Evolutionary conservation across 2,888 invertebrate genomes (phyloP).

Genomic region (Mechanitis messenoides): DNA sequence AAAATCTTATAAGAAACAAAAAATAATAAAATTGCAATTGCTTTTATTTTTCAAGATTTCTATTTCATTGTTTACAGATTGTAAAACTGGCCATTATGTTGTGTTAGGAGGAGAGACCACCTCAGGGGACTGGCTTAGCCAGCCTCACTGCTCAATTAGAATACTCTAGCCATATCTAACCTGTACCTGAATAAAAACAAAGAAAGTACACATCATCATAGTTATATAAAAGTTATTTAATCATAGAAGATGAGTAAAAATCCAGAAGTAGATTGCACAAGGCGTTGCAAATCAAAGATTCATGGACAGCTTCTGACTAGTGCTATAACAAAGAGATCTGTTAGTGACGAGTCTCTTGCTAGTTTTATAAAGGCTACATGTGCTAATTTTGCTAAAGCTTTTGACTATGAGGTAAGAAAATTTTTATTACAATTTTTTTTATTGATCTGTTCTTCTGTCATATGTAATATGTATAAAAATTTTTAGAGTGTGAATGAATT

Average conservation of each 20-base stretch:
- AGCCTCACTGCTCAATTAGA: constrained; percentile 27
- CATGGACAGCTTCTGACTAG: constrained; percentile 79
- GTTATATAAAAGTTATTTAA: background rate
- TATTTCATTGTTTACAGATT: constrained; percentile 48
- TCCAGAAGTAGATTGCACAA: constrained; percentile 75
- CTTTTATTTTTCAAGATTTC: constrained; percentile 17
- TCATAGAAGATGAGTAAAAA: constrained; percentile 55
- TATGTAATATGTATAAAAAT: too few relatives aligned
- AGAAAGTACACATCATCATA: background rate
- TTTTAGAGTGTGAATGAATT: too few relatives aligned
- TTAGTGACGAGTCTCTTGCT: constrained; percentile 76
- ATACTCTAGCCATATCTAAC: constrained; percentile 26
- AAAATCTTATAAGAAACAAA: background rate
- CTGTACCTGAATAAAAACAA: constrained; percentile 27
- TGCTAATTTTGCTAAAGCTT: constrained; percentile 76
- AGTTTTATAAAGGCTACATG: constrained; percentile 78
- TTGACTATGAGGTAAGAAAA: constrained; percentile 74
- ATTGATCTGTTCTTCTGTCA: too few relatives aligned
- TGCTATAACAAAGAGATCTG: constrained; percentile 79
- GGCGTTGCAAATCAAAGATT: constrained; percentile 72
- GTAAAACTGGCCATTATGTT: constrained; percentile 50
- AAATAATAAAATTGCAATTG: constrained; percentile 8
- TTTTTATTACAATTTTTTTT: constrained; percentile 6
- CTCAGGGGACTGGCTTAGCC: constrained; percentile 42
- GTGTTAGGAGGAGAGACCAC: constrained; percentile 56